Evolutionary conservation across 2,797 vertebrate species (phyloP), one percentile per base, ranked within the genome.

Genomic region (Hipposideros larvatus): DNA sequence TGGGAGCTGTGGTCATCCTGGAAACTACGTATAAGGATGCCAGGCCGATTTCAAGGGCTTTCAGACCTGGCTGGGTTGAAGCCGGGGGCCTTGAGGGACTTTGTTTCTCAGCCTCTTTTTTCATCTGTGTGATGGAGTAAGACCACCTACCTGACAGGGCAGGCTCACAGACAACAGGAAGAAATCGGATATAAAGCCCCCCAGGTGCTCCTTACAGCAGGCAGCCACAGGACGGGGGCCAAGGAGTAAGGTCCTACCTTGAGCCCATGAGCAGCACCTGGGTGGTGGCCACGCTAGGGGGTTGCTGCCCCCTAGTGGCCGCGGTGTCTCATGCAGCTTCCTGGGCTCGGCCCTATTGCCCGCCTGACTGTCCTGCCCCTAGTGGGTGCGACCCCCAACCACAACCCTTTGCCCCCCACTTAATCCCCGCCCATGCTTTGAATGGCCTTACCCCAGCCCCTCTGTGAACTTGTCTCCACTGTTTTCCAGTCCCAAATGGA

Each of bases 261-360:
- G 31, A n/a, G 4, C 31, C 10, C 9, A 0, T 0, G 57, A 11
- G 15, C 8, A 1, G 51, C 21, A 0, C 4, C 0, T 7, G 43
- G 5, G 66, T 22, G 10, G 70, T 51, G 0, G 43, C 34, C 21
- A 5, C 5, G 31, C 51, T 21, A 4, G n/a, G 28, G 11, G 0
- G 1, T 11, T 93, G 84, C 96, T 93, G 92, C 80, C 95, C 77
- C 66, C 96, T 87, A 83, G 59, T 90, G 97, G 90, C 24, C 26
- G 0, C 66, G 48, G 1, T 3, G 24, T 4, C 46, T 55, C 14
- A 0, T 53, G 46, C 41, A 2, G n/a, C 74, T 48, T 28, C 43
- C 84, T 2, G 24, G 41, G 7, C 55, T 5, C 16, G 5, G 11
- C 26, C 28, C 18, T 0, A 0, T 11, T 0, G 22, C 10, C 41